phyloP scores from a whole-genome alignment of 2,888 invertebrate species.

The Macropis europaea region DNA sequence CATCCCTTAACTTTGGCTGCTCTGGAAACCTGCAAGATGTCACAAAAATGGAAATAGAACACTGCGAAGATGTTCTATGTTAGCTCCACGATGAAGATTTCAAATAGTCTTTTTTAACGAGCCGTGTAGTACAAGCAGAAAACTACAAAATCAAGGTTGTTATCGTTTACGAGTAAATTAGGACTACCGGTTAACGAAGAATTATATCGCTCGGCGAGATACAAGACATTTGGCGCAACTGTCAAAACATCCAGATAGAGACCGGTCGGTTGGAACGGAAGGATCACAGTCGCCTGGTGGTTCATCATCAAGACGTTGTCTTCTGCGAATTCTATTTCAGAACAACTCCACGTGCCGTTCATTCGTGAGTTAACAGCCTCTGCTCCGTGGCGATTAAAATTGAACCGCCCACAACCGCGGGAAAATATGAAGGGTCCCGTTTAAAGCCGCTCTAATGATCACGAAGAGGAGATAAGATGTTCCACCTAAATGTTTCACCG shows the following conservation, averaged over 20 bases:
- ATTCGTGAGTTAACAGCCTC: conserved; percentile 35
- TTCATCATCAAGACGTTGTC: conserved; percentile 35
- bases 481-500: conserved; percentile 17
- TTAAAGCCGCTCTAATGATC: conserved; percentile 12
- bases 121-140: too few relatives aligned
- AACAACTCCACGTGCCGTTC: conserved; percentile 26
- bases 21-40: too few relatives aligned
- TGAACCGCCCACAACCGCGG: conserved; percentile 35
- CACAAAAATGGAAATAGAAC: too few relatives aligned
- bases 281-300: conserved; percentile 20
- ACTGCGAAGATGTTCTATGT: background rate
- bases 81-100: too few relatives aligned
- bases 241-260: conserved; percentile 36
- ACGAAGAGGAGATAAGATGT: conserved; percentile 47
- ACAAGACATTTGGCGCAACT: conserved; percentile 28
- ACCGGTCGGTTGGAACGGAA: conserved; percentile 10
- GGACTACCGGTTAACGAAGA: conserved; percentile 7
- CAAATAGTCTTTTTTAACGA: too few relatives aligned
- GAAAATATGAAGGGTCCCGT: conserved; percentile 42
- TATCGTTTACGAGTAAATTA: conserved; percentile 5
- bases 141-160: background rate
- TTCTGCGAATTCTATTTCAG: conserved; percentile 56
- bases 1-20: too few relatives aligned
- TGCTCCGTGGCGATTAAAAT: conserved; percentile 44
- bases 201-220: conserved; percentile 9